These are phyloP conservation scores for Burhinus bistriatus DNA, from an alignment of 2,113 vertebrate genomes.

Conservation along the genomic window DNA sequence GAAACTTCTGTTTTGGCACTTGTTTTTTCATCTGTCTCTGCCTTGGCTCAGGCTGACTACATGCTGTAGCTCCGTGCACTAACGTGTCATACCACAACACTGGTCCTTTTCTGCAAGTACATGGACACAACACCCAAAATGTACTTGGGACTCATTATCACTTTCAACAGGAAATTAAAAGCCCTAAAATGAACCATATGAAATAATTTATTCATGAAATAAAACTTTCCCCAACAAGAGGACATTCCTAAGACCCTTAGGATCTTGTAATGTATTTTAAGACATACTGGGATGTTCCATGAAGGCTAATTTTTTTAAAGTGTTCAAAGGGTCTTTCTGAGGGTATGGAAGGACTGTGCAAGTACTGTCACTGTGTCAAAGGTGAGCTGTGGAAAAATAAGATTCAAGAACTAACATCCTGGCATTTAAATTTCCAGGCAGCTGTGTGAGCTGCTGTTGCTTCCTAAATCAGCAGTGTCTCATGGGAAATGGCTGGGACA, in stretches of 20 bases:
- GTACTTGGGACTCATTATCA: background rate
- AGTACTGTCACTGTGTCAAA: background rate
- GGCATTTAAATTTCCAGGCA: conserved; percentile 53
- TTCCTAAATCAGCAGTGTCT: conserved; percentile 35
- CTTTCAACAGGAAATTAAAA: background rate
- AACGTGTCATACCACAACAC: fast-evolving
- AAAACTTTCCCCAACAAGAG: background rate
- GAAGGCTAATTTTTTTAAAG: background rate
- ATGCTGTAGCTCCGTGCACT: background rate
- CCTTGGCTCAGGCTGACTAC: background rate
- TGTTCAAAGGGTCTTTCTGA: background rate
- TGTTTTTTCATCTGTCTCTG: background rate
- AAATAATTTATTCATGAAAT: background rate
- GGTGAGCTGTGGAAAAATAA: background rate
- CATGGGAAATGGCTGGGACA: conserved; percentile 48
- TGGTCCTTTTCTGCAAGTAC: background rate
- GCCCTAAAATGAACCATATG: background rate
- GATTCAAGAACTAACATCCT: conserved; percentile 3
- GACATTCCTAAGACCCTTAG: background rate
- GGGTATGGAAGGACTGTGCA: background rate
- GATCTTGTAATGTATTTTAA: background rate
- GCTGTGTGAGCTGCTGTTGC: conserved; percentile 29
- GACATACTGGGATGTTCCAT: background rate
- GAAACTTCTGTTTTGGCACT: background rate
- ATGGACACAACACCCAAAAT: background rate